phyloP scores from a whole-genome alignment of 1,140 invertebrate genomes.

The Rhizoglyphus robini region DNA sequence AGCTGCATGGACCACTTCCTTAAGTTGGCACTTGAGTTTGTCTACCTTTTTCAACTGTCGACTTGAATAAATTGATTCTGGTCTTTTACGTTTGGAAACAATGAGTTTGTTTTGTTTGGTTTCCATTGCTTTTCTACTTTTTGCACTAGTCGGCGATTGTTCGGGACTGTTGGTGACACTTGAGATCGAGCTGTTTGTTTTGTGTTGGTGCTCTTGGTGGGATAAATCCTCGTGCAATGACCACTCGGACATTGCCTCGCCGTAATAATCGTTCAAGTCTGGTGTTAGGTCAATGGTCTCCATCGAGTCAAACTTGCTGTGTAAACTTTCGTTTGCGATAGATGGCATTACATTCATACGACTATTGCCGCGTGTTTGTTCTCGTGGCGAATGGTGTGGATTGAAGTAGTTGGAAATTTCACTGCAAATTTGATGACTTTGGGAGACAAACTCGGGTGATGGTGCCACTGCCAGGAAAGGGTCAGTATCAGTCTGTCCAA shows the following conservation, averaged over 20 bases:
- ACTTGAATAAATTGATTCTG: background rate
- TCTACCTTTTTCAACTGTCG: background rate
- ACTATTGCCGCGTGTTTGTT: background rate
- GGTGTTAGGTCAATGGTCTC: constrained; percentile 2
- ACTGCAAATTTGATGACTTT: background rate
- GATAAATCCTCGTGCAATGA: background rate
- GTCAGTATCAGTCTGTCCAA: background rate
- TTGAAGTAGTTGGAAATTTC: constrained; percentile 7
- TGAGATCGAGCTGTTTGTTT: background rate
- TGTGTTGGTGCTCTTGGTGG: background rate
- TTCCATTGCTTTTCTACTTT: background rate
- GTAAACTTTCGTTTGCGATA: background rate
- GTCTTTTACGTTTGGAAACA: background rate
- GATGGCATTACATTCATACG: background rate
- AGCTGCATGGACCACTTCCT: constrained; percentile 7
- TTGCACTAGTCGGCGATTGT: background rate
- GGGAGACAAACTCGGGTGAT: background rate
- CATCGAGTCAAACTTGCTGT: constrained; percentile 1
- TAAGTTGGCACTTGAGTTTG: background rate
- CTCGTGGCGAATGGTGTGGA: background rate
- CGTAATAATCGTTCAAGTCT: background rate
- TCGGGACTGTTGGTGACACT: background rate
- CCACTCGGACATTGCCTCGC: background rate
- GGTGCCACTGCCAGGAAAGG: background rate
- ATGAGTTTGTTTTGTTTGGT: too few relatives aligned